Conservation (phyloP, 2,888 invertebrate genomes). For the Melanophora roralis region DNA sequence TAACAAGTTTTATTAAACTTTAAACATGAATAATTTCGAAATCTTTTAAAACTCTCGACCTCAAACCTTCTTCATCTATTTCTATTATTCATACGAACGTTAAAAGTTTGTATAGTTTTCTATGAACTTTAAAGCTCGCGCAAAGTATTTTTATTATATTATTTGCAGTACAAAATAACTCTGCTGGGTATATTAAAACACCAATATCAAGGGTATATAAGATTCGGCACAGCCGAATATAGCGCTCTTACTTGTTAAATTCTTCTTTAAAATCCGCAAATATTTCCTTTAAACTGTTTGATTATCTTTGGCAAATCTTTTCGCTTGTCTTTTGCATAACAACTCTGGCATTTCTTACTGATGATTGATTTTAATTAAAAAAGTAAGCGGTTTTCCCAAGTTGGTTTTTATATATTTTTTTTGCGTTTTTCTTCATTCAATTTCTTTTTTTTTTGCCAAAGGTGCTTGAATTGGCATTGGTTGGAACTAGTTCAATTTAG, state of each 20-base stretch:
- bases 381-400: conserved; percentile 65
- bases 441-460: conserved; percentile 1
- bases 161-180: no score
- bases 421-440: conserved; percentile 4
- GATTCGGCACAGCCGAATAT: no score
- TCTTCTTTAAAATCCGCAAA: not conserved
- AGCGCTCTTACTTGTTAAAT: not conserved
- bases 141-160: no score
- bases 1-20: no score
- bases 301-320: not conserved
- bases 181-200: no score
- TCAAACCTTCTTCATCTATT: no score
- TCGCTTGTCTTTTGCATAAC: conserved; percentile 2
- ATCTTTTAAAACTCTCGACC: no score
- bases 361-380: conserved; percentile 73
- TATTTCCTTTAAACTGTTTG: not conserved
- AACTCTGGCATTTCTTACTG: conserved; percentile 16
- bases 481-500: not conserved
- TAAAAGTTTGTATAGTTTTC: no score
- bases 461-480: conserved; percentile 4
- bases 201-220: no score
- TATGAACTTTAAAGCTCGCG: no score
- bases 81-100: no score
- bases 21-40: no score
- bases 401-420: not conserved